Percentiles rank a stretch among this genome's conserved stretches.
These are phyloP conservation scores for Zophobas morio DNA, from an alignment of 1,140 invertebrate genomes.

Conservation along the genomic window DNA sequence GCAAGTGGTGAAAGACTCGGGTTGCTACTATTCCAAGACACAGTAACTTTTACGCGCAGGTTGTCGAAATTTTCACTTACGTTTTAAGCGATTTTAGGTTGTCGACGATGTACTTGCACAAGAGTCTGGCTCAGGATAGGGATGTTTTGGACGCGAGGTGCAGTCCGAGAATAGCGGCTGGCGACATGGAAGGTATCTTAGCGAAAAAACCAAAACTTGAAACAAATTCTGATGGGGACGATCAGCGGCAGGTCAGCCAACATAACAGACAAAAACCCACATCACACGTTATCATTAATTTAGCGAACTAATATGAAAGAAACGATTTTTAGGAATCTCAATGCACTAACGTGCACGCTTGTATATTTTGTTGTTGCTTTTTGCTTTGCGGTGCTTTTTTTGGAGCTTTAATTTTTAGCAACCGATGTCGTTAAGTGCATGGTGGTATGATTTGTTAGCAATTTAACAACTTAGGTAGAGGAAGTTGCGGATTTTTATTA, in stretches of 20 bases:
- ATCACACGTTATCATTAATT: constrained; percentile 60
- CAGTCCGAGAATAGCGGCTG: constrained; percentile 52
- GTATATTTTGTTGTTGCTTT: constrained; percentile 9
- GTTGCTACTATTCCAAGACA: constrained; percentile 78
- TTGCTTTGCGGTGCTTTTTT: constrained; percentile 39
- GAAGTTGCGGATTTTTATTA: background rate
- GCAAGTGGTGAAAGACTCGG: constrained; percentile 94
- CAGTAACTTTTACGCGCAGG: constrained; percentile 59
- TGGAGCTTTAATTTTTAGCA: constrained; percentile 27
- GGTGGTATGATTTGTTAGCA: constrained; percentile 5
- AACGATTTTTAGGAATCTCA: constrained; percentile 23
- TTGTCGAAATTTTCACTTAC: background rate
- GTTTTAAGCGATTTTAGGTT: constrained; percentile 54
- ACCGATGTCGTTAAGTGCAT: background rate
- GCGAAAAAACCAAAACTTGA: constrained; percentile 67
- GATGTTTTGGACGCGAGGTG: constrained; percentile 52
- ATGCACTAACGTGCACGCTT: constrained; percentile 47
- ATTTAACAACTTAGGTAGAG: background rate
- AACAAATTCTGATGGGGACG: constrained; percentile 67
- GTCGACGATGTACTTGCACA: constrained; percentile 61
- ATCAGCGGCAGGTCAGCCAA: constrained; percentile 69
- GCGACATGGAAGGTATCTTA: constrained; percentile 64
- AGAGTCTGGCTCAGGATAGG: constrained; percentile 54
- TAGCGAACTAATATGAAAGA: constrained; percentile 58
- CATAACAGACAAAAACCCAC: constrained; percentile 54